These are phyloP conservation scores for Saccopteryx bilineata DNA, from an alignment of 2,113 vertebrate species.

Conservation along the genomic window DNA sequence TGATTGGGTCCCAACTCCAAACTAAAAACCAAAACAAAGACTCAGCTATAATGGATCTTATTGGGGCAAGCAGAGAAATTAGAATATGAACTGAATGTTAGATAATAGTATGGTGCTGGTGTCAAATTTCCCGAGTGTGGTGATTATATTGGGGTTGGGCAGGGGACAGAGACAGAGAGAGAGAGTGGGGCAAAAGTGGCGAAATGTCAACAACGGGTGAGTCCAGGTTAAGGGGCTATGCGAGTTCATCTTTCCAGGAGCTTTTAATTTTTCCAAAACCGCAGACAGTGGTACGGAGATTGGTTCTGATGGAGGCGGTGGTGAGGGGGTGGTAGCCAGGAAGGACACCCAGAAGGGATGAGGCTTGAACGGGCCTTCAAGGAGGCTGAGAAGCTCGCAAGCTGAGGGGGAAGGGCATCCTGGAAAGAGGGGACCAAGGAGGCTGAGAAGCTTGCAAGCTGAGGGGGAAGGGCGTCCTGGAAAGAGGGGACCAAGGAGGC, in stretches of 20 bases:
- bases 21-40: neutral
- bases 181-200: neutral
- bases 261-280: neutral
- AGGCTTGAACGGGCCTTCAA: neutral
- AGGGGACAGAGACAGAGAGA: neutral
- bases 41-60: rapidly evolving
- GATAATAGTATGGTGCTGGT: rapidly evolving
- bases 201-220: neutral
- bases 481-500: too few relatives aligned
- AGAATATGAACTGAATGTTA: neutral
- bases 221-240: neutral
- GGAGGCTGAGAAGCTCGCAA: too few relatives aligned
- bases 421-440: too few relatives aligned
- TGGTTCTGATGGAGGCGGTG: neutral
- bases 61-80: neutral
- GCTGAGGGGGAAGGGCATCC: too few relatives aligned
- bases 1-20: neutral
- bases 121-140: neutral
- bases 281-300: neutral
- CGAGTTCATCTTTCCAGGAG: neutral
- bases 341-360: too few relatives aligned
- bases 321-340: neutral
- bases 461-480: too few relatives aligned
- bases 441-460: too few relatives aligned
- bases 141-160: neutral